These are phyloP conservation scores for Hartigia nigra DNA, from an alignment of 2,888 invertebrate species.

Conservation along the genomic window DNA sequence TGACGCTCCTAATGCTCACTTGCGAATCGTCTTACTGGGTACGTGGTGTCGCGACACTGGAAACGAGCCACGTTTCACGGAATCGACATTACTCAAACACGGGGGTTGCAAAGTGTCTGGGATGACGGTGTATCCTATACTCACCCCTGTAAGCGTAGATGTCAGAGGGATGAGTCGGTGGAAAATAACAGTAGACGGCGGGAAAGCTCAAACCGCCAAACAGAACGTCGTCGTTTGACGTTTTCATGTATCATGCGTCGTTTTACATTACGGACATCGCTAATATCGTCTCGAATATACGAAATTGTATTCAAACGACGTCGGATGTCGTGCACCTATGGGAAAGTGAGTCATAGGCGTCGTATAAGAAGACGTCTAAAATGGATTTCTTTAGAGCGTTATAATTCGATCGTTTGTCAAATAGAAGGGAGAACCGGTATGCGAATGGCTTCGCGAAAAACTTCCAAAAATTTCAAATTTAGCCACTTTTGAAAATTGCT, in stretches of 20 bases:
- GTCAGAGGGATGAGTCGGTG: not conserved
- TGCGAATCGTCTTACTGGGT: not conserved
- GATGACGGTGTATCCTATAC: not conserved
- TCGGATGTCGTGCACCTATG: not conserved
- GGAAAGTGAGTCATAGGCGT: slow-evolving; percentile 40
- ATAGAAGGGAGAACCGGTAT: slow-evolving; percentile 36
- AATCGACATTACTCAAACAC: not conserved
- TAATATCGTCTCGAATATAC: slow-evolving; percentile 51
- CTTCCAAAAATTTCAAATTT: not conserved
- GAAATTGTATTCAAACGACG: not conserved
- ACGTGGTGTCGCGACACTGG: not conserved
- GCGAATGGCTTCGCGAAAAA: not conserved
- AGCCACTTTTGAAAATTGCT: not conserved
- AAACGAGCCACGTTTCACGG: not conserved
- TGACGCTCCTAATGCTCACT: not conserved
- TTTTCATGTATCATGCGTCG: slow-evolving; percentile 60
- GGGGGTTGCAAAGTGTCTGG: not conserved
- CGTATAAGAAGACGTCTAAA: slow-evolving; percentile 21
- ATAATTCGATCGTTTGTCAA: slow-evolving; percentile 64
- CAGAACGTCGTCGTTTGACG: slow-evolving; percentile 56
- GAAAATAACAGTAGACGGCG: not conserved
- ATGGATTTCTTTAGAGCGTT: slow-evolving; percentile 53
- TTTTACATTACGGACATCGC: slow-evolving; percentile 56
- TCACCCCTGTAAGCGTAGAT: not conserved
- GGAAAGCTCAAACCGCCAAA: not conserved